Base-by-base conservation (phyloP, 2,113 vertebrate species). In the Megaceryle torquata region DNA sequence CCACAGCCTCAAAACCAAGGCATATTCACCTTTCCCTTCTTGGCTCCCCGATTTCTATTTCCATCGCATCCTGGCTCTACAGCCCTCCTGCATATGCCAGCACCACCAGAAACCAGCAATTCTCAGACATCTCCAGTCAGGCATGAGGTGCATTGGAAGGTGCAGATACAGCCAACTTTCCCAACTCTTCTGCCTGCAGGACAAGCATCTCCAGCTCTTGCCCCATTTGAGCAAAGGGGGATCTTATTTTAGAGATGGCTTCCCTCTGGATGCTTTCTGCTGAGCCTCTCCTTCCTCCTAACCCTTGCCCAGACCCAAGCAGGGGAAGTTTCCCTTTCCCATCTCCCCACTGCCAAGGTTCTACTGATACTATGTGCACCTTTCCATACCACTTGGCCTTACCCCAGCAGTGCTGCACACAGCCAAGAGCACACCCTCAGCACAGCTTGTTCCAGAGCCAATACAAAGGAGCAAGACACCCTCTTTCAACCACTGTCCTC, bases 361-460 rank as follows among this genome's bases (percentile, higher is more conserved):
- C 51, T 80, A 57, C 56, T 69, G 39, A 4, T 7, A 17, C 24
- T 22, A 5, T 0, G 0, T 33, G 26, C 11, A 16, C 44, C 43
- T 50, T 69, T 44, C 69, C 37, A 12, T 50, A 39, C 11, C 10
- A 20, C n/a, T 54, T 53, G 29, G 33, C 14, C 33, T 46, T 54
- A 33, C 7, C 51, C 51, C 9, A 18, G 31, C 59, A 77, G 26
- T 11, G 37, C 59, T 41, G 15, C 41, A 20, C 44, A 50, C 17
- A 77, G n/a, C 59, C 68, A 63, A 33, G 28, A 28, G 18, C 5
- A 3, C 91, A 33, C n/a, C 25, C 39, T 51, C 51, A 43, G 60
- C 76, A 48, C 20, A 20, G 37, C 65, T 4, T 4, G 70, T 63
- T 92, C 61, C 35, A 61, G 53, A 78, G 51, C 35, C 64, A 69